phyloP scores from a whole-genome alignment of 2,113 vertebrate genomes.

The Microcebus tavaratra region DNA sequence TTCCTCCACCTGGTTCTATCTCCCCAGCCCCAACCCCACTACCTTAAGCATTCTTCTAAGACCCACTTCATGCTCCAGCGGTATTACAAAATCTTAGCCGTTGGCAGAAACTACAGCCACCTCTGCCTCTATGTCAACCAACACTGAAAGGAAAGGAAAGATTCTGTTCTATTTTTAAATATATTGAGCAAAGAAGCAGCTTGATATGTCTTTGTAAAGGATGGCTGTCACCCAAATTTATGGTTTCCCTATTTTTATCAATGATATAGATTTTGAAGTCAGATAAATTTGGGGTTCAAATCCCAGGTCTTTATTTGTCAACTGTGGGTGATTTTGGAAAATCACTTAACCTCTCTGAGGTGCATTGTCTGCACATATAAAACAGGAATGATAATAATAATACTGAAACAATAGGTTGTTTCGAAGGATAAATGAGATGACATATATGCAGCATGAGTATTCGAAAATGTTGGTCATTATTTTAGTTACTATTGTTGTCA shows the following conservation, averaged over 20 bases:
- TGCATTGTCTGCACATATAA: not conserved
- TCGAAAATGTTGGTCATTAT: not conserved
- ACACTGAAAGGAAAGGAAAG: constrained; percentile 44
- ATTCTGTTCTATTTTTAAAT: constrained; percentile 74
- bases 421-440: not conserved
- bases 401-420: not conserved
- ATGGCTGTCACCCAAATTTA: constrained; percentile 59
- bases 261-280: constrained; percentile 7
- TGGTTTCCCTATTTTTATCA: constrained; percentile 43
- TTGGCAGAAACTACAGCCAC: not conserved
- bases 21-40: not conserved
- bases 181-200: constrained; percentile 53
- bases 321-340: not conserved
- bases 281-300: constrained; percentile 27
- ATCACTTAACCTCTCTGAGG: constrained; percentile 1
- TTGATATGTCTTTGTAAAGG: constrained; percentile 61
- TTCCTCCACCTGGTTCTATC: not conserved
- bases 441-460: not conserved
- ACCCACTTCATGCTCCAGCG: not conserved
- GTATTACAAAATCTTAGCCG: not conserved
- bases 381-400: not conserved
- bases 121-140: constrained; percentile 2
- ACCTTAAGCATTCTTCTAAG: not conserved
- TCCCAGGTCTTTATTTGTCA: not conserved
- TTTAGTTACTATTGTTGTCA: not conserved